These are phyloP conservation scores for Megaptera novaeangliae DNA, from an alignment of 2,113 vertebrate genomes.

Conservation along the genomic window DNA sequence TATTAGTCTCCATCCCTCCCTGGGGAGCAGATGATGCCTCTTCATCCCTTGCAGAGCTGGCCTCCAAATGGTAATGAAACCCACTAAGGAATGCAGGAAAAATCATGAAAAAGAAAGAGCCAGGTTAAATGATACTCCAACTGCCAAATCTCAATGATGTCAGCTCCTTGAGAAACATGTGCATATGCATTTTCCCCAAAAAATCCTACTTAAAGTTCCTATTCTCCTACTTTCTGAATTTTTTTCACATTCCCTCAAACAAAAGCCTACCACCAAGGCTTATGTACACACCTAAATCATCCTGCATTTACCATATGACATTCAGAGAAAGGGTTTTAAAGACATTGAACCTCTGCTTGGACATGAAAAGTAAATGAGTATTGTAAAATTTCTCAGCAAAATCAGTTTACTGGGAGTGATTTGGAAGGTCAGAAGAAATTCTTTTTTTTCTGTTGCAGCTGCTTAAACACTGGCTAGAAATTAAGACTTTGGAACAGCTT, in stretches of 20 bases:
- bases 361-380: constrained; percentile 28
- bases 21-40: neutral
- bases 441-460: constrained; percentile 29
- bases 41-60: neutral
- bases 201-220: neutral
- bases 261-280: neutral
- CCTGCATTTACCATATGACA: neutral
- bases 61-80: constrained; percentile 20
- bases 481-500: constrained; percentile 48
- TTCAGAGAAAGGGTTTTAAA: constrained; percentile 7
- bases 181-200: neutral
- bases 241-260: neutral
- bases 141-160: constrained; percentile 23
- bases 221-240: neutral
- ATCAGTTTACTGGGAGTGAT: neutral
- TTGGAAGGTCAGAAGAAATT: constrained; percentile 2
- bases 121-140: constrained; percentile 38
- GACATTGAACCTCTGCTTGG: neutral
- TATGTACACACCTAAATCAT: neutral
- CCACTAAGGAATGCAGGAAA: constrained; percentile 41
- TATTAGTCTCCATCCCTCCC: neutral
- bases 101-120: neutral
- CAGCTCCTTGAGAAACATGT: neutral
- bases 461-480: constrained; percentile 63
- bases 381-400: constrained; percentile 59